phyloP scores from a whole-genome alignment of 2,797 vertebrate species.

The Cirrhinus mrigala region DNA sequence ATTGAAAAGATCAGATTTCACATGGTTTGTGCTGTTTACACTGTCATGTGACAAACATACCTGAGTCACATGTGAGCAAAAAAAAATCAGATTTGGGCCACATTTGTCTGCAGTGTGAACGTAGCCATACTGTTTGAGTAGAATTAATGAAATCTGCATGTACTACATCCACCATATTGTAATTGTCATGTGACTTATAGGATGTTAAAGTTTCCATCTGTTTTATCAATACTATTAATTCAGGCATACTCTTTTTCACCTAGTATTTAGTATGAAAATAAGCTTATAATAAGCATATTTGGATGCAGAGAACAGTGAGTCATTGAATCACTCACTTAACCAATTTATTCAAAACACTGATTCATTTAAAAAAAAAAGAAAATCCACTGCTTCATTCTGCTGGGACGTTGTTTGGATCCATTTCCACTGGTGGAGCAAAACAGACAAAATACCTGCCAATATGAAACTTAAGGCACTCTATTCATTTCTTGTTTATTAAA shows the following conservation, averaged over 20 bases:
- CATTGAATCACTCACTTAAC: not conserved
- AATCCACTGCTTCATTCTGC: not conserved
- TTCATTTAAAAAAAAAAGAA: not conserved
- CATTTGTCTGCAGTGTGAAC: too few species aligned
- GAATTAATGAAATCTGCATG: too few species aligned
- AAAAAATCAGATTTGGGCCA: too few species aligned
- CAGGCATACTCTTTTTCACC: not conserved
- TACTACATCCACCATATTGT: not conserved
- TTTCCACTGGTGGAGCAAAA: not conserved
- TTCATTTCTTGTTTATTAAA: not conserved
- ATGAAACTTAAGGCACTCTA: not conserved
- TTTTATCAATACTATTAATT: not conserved
- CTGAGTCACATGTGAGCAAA: too few species aligned
- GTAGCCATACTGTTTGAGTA: not conserved
- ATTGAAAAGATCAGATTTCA: too few species aligned
- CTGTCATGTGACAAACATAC: too few species aligned
- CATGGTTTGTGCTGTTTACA: too few species aligned
- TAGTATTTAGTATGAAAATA: not conserved
- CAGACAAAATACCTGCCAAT: not conserved
- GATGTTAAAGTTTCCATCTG: not conserved
- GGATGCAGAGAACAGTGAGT: too few species aligned
- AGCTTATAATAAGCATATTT: not conserved
- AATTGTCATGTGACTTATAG: not conserved
- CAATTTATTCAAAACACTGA: not conserved
- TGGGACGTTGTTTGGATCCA: not conserved